A percentile compares a stretch with the other conserved stretches of the same genome.
Evolutionary conservation across 2,797 vertebrate species (phyloP).

Genomic region (Pristis pectinata): DNA sequence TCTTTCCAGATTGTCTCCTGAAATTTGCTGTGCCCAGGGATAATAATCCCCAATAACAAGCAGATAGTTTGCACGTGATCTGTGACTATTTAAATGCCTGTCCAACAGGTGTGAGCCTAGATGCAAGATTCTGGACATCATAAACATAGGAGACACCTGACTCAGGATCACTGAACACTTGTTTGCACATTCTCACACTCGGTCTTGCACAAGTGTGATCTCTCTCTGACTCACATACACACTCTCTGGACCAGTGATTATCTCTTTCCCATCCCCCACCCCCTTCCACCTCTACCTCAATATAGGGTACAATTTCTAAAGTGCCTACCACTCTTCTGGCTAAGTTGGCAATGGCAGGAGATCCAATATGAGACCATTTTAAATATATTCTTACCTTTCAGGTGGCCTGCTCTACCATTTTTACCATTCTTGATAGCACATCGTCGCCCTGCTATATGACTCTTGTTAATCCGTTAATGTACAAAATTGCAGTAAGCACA

Average conservation of each 20-base stretch:
- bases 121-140: too few species aligned
- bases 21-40: not conserved
- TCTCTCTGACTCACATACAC: too few species aligned
- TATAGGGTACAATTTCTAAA: not conserved
- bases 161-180: too few species aligned
- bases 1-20: not conserved
- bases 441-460: not conserved
- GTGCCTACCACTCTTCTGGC: not conserved
- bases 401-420: not conserved
- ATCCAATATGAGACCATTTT: not conserved
- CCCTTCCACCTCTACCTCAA: too few species aligned
- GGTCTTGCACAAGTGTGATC: too few species aligned
- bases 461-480: conserved; percentile 8
- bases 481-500: not conserved
- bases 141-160: too few species aligned
- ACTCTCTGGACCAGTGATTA: not conserved
- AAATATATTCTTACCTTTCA: not conserved
- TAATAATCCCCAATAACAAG: too few species aligned
- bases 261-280: not conserved
- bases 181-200: too few species aligned
- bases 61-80: not conserved
- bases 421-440: not conserved
- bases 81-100: not conserved
- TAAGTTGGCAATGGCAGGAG: not conserved
- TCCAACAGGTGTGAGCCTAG: too few species aligned